These are phyloP conservation scores for Seriola aureovittata DNA, from an alignment of 2,113 vertebrate genomes.

Conservation along the genomic window DNA sequence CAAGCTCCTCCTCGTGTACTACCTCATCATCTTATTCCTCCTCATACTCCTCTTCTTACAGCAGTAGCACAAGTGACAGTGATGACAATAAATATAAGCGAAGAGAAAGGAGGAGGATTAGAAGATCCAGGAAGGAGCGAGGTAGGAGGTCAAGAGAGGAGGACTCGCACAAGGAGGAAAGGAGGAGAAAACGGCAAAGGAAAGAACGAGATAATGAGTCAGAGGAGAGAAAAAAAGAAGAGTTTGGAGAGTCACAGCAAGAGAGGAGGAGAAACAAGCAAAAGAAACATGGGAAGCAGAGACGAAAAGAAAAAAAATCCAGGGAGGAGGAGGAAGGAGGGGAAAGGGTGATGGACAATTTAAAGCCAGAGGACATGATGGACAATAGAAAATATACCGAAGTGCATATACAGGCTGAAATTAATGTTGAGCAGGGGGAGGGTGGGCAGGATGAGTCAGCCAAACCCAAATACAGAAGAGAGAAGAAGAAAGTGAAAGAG, in stretches of 20 bases:
- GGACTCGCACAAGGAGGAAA: conserved; percentile 40
- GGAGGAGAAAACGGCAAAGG: conserved; percentile 55
- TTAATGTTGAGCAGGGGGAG: conserved; percentile 53
- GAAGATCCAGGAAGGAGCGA: conserved; percentile 45
- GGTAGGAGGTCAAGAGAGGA: conserved; percentile 51
- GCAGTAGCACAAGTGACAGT: conserved; percentile 63
- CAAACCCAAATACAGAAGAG: conserved; percentile 81
- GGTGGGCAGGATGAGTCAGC: conserved; percentile 73
- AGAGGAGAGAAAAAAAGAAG: conserved; percentile 65
- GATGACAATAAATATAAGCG: conserved; percentile 54
- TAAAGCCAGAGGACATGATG: conserved; percentile 4
- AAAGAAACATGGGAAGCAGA: conserved; percentile 33
- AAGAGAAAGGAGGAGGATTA: conserved; percentile 64
- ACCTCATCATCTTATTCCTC: conserved; percentile 72
- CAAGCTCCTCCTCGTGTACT: conserved; percentile 65
- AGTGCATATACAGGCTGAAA: conserved; percentile 53
- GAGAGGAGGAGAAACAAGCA: conserved; percentile 47
- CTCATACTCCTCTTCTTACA: conserved; percentile 67
- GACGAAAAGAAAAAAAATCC: conserved; percentile 23
- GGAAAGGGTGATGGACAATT: conserved; percentile 14
- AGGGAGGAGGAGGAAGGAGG: conserved; percentile 12
- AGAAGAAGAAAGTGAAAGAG: conserved; percentile 83
- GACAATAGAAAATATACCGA: conserved; percentile 55
- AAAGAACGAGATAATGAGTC: conserved; percentile 35
- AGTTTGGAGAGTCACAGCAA: conserved; percentile 56